Conservation (phyloP, 2,888 invertebrate species). For the Petrolisthes cinctipes region DNA sequence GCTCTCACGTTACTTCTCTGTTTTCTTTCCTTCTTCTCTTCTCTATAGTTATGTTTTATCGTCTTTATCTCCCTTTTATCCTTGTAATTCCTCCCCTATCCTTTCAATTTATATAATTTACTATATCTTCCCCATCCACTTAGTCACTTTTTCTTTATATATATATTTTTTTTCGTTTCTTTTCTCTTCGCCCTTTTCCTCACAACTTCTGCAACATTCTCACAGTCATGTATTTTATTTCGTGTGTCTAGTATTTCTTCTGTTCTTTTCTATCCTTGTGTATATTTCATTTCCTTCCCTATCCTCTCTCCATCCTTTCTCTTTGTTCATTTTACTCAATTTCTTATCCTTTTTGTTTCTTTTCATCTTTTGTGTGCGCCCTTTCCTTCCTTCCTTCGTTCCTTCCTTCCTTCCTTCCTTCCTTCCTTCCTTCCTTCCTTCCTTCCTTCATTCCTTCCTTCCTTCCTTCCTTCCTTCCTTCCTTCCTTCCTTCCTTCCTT, state of each 20-base stretch:
- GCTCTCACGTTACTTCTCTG: background rate
- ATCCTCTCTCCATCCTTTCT: conserved; percentile 11
- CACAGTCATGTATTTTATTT: background rate
- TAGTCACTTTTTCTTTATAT: background rate
- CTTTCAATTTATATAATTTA: too few species aligned
- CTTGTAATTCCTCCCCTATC: too few species aligned
- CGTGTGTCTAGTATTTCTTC: too few species aligned
- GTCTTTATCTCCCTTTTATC: too few species aligned
- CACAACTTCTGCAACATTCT: background rate
- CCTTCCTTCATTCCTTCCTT: background rate
- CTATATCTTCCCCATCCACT: too few species aligned
- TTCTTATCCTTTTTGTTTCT: background rate
- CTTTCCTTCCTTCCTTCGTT: background rate
- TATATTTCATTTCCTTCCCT: background rate
- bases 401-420: background rate
- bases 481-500: background rate
- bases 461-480: background rate
- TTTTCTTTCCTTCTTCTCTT: too few species aligned
- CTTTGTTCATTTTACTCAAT: background rate
- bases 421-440: background rate
- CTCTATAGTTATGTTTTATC: too few species aligned
- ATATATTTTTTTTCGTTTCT: background rate
- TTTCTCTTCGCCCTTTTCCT: background rate
- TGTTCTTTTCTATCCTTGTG: background rate
- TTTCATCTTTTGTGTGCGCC: too few species aligned